Base-by-base conservation (phyloP, 2,113 vertebrate species). In the Sterna hirundo region DNA sequence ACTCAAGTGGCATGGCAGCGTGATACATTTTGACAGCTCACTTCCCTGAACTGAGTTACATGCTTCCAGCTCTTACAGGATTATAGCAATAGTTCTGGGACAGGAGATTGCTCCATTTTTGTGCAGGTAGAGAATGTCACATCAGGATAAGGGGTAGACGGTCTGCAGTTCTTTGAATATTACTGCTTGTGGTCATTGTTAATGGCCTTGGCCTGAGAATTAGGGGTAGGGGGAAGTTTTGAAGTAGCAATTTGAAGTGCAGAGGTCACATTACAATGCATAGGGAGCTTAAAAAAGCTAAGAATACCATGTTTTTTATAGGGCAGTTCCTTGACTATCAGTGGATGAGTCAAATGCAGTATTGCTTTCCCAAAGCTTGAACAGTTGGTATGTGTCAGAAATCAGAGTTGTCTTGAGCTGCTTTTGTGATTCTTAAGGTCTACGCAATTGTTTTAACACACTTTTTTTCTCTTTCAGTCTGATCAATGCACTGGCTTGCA, bases 401-500 rank as follows among this genome's bases (percentile, higher is more conserved):
- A 51, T 76, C 52, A 36, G 42, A 42, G 34, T 13, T 81, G n/a
- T n/a, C n/a, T 54, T 49, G 47, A 83, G 22, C 26, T 90, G 57
- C 32, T 32, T 6, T 61, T 32, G 27, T 16, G 20, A 11, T 78
- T 66, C 30, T 51, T 62, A 8, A 23, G 25, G 15, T 26, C 49
- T 38, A 4, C 6, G 10, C 29, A 5, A 3, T 15, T 27, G 42
- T 49, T 83, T 10, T 54, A 92, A 84, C 40, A 23, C 47, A 4
- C 23, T 3, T 69, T 2, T 2, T 88, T 66, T 86, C 34, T 96
- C 81, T 97, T 88, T 57, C 93, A 99, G 99, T 97, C 98, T 7
- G 98, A 99, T 85, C 98, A 99, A 27, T 99, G 98, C 97, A 98
- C 98, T 6, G 98, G 98, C 30, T 98, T 99, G 55, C 99, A 99